A percentile compares a stretch with the other conserved stretches of the same genome.
phyloP scores from a whole-genome alignment of 2,113 vertebrate genomes.

The Phocoena sinus region DNA sequence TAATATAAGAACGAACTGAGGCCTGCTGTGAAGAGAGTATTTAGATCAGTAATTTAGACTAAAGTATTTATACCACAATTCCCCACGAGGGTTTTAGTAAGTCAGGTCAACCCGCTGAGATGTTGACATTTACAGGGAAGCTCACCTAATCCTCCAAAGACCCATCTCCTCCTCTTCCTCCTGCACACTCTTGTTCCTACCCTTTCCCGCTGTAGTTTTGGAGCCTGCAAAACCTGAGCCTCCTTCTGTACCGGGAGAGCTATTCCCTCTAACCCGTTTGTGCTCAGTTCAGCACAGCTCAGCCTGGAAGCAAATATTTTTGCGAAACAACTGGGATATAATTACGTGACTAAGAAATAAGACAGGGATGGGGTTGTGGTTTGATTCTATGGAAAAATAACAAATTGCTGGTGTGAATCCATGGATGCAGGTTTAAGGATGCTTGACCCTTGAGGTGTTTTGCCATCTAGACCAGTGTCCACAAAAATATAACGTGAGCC shows the following conservation, averaged over 20 bases:
- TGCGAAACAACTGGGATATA: neutral
- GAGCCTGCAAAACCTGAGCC: neutral
- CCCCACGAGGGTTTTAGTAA: neutral
- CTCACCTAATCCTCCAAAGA: neutral
- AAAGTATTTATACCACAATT: neutral
- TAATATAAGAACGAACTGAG: neutral
- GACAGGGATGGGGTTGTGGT: neutral
- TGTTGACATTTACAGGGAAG: neutral
- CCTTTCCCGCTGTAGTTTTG: neutral
- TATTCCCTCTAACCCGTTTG: neutral
- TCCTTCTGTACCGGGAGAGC: neutral
- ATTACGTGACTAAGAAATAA: neutral
- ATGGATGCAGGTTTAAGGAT: neutral
- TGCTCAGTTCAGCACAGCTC: neutral
- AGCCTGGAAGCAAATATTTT: neutral
- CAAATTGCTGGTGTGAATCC: neutral
- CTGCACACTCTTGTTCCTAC: neutral
- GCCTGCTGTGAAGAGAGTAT: neutral
- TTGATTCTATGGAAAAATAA: neutral
- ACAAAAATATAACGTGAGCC: neutral
- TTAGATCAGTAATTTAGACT: conserved; percentile 33
- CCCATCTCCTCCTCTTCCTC: neutral
- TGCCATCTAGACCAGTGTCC: neutral
- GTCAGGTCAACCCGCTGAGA: neutral
- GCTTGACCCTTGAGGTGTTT: neutral